Evolutionary conservation across 2,113 vertebrate genomes (phyloP).

Genomic region (Leptobrachium ailaonicum): DNA sequence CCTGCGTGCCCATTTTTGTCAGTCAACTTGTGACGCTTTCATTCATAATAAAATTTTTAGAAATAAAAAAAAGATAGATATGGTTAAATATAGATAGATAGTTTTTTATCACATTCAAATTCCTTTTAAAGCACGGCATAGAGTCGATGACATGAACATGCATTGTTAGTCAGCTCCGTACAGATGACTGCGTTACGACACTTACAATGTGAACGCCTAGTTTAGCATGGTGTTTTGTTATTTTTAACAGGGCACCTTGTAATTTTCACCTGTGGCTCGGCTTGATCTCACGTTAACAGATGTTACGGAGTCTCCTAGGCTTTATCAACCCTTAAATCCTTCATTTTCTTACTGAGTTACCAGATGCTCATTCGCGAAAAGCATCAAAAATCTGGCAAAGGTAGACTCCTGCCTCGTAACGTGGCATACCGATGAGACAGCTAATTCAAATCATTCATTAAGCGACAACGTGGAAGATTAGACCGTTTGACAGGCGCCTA

Average conservation of each 20-base stretch:
- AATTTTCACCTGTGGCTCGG: constrained; percentile 50
- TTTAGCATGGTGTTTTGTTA: constrained; percentile 51
- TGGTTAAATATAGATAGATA: no score
- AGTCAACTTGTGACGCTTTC: no score
- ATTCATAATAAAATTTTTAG: no score
- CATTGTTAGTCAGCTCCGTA: constrained; percentile 40
- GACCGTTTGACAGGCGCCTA: not conserved
- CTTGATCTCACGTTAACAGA: constrained; percentile 54
- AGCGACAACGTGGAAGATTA: not conserved
- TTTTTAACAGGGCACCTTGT: constrained; percentile 48
- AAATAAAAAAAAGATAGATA: no score
- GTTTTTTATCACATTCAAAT: no score
- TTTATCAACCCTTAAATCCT: constrained; percentile 52
- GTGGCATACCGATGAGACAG: constrained; percentile 49
- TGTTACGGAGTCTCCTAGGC: constrained; percentile 52
- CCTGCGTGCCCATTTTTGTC: no score
- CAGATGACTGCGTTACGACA: constrained; percentile 39
- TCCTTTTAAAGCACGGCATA: constrained; percentile 13
- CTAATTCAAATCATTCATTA: not conserved
- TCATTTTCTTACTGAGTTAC: constrained; percentile 56
- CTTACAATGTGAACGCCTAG: constrained; percentile 55
- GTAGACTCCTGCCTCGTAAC: constrained; percentile 37
- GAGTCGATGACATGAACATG: constrained; percentile 14
- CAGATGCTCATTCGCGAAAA: constrained; percentile 54
- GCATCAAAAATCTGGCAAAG: constrained; percentile 50